phyloP scores from a whole-genome alignment of 1,140 invertebrate genomes.

The Danaus melanippus region DNA sequence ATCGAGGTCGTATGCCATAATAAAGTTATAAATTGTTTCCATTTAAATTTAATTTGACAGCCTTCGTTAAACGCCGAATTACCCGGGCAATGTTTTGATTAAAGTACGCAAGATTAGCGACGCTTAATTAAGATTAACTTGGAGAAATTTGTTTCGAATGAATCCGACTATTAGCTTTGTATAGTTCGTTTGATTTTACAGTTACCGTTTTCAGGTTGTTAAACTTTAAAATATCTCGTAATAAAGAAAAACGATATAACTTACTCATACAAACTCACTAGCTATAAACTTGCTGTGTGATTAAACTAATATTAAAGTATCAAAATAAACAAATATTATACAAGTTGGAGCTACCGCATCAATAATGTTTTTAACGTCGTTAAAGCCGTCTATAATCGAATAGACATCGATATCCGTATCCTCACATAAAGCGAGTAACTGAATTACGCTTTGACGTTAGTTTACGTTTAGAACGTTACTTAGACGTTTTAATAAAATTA shows the following conservation, averaged over 20 bases:
- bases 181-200: too few species aligned
- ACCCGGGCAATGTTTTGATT: conserved; percentile 56
- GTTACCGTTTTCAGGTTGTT: too few species aligned
- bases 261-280: too few species aligned
- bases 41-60: conserved; percentile 70
- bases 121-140: conserved; percentile 31
- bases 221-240: too few species aligned
- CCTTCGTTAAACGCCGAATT: conserved; percentile 49
- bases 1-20: conserved; percentile 57
- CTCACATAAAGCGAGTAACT: conserved; percentile 3
- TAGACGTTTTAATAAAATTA: too few species aligned
- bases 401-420: conserved; percentile 4
- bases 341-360: too few species aligned
- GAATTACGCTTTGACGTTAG: conserved; percentile 6
- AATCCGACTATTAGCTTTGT: too few species aligned
- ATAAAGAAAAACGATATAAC: too few species aligned
- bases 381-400: conserved; percentile 3
- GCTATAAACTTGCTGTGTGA: too few species aligned
- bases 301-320: too few species aligned
- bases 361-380: conserved; percentile 9
- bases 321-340: too few species aligned
- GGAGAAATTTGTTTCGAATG: conserved; percentile 15
- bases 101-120: conserved; percentile 41
- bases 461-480: not conserved
- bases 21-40: conserved; percentile 67